Evolutionary conservation across 2,797 vertebrate species (phyloP).

Genomic region (Linurgus olivaceus): DNA sequence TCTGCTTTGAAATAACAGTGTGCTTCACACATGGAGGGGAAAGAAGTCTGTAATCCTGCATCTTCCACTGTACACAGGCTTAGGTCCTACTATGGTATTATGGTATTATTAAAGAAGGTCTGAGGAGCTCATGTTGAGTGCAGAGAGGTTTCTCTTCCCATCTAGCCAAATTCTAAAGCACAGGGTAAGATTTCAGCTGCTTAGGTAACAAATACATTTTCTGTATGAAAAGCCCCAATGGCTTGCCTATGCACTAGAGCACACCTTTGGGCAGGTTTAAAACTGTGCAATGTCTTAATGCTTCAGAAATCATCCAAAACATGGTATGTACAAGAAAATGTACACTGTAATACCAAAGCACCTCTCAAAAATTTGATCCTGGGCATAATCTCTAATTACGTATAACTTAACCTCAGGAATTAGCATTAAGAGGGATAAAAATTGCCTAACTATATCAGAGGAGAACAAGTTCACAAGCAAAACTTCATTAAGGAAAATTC

Average conservation of each 20-base stretch:
- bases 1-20: neutral
- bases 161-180: neutral
- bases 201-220: neutral
- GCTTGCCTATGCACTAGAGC: neutral
- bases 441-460: neutral
- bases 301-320: neutral
- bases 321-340: neutral
- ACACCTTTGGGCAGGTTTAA: neutral
- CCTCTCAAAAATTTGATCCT: neutral
- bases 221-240: neutral
- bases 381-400: neutral
- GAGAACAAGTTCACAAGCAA: neutral
- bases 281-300: neutral
- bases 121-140: neutral
- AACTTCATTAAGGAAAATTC: neutral
- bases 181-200: neutral
- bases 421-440: neutral
- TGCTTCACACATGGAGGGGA: neutral
- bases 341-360: neutral
- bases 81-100: neutral
- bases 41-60: neutral
- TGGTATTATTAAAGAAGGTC: neutral
- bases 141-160: neutral
- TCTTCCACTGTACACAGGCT: fast-evolving
- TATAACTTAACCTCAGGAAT: neutral